Evolutionary conservation across 2,797 vertebrate genomes (phyloP).

Genomic region (Mycteria americana): DNA sequence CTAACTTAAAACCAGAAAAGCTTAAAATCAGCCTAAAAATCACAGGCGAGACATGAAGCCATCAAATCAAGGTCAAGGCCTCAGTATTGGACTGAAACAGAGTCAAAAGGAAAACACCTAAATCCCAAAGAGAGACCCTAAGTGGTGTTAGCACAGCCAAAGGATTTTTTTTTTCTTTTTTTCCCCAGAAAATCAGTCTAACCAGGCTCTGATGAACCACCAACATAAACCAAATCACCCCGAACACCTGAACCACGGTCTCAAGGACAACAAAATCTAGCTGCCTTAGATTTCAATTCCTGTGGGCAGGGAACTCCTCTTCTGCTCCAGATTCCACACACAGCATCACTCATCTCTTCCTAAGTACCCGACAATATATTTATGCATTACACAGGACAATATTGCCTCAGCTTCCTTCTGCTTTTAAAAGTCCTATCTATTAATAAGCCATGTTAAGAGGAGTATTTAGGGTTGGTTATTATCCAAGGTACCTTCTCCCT

Average conservation of each 20-base stretch:
- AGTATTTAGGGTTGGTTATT: background rate
- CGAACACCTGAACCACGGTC: fast-evolving
- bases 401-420: background rate
- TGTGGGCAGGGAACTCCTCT: background rate
- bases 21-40: background rate
- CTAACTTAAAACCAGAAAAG: background rate
- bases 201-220: background rate
- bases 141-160: background rate
- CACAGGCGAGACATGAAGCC: background rate
- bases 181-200: no score
- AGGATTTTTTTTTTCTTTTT: no score
- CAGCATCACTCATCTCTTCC: background rate
- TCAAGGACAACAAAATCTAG: background rate
- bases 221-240: background rate
- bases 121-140: background rate
- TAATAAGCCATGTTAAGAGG: background rate
- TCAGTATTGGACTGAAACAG: fast-evolving
- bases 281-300: background rate
- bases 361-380: fast-evolving
- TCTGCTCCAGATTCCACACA: background rate
- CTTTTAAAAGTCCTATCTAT: background rate
- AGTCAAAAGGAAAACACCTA: background rate
- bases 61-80: background rate
- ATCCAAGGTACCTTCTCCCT: background rate
- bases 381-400: fast-evolving